Evolutionary conservation across 2,113 vertebrate species (phyloP), one percentile per base, ranked within the genome.

Genomic region (Crypturellus undulatus): DNA sequence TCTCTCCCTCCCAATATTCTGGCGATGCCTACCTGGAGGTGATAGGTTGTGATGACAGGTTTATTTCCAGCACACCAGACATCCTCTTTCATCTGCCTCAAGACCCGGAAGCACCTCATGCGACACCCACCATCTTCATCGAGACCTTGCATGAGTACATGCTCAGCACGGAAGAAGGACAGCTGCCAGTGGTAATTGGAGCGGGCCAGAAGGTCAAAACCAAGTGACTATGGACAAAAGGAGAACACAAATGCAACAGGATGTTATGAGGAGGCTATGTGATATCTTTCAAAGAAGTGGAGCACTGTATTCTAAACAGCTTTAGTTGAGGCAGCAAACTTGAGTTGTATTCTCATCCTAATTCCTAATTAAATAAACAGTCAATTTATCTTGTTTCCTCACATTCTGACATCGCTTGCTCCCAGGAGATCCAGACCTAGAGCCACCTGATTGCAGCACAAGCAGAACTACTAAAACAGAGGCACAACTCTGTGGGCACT

Each of bases 41-140:
- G 98, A 72, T 98, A 97, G 72, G 98, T 86, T 8, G 98, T 98
- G 96, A 99, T 96, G 45, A 98, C 95, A 8, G 98, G 98, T 87
- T 97, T 98, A 87, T 62, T 95, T 77, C 98, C 98, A 2, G 98
- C 97, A 92, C 98, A 99, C 98, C 98, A 99, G 52, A 98, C 58
- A 2, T 98, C 98, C 93, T 99, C 98, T 87, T 98, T 98, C 96
- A 99, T 96, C 94, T 98, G 98, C 67, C 98, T 94, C 94, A 99
- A 60, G 34, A 97, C 97, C 81, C 94, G 97, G n/a, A 98, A 97
- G 83, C 98, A 98, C 84, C 91, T 98, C 94, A 96, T 93, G 34
- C 98, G 98, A 93, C 98, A 99, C 12, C 98, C 98, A 6, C 98
- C 98, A 2, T 99, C 98, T 49, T 98, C 98, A 64, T 98, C 98